Percentiles rank a stretch among this genome's conserved stretches.
phyloP scores from a whole-genome alignment of 2,797 vertebrate species.

The Anabacerthia variegaticeps region DNA sequence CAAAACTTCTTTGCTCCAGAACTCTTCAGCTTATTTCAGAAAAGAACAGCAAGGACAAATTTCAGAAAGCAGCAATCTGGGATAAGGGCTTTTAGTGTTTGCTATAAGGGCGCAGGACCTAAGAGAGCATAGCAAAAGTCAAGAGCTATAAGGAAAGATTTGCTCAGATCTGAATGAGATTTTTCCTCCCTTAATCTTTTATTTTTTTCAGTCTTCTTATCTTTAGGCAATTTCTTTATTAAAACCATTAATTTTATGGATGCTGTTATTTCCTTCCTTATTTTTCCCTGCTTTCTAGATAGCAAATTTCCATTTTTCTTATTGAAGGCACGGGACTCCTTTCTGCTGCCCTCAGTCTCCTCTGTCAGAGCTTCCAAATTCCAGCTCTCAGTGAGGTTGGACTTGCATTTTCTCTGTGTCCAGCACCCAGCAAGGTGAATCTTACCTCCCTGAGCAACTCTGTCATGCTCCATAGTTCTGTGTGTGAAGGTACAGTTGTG shows the following conservation, averaged over 20 bases:
- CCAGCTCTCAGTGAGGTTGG: background rate
- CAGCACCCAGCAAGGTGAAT: background rate
- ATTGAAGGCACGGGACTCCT: background rate
- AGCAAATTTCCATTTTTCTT: background rate
- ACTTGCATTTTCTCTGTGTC: background rate
- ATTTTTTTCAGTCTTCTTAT: background rate
- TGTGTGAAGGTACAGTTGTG: background rate
- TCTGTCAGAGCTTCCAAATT: background rate
- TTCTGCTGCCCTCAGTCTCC: background rate
- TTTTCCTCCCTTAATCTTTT: background rate
- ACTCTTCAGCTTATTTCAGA: background rate
- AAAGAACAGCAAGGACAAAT: background rate
- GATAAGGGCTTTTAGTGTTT: background rate
- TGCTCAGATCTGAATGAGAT: background rate
- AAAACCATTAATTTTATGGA: background rate
- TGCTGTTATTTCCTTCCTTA: background rate
- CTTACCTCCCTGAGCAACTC: background rate
- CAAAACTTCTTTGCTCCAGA: background rate
- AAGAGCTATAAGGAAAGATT: background rate
- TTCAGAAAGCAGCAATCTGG: background rate
- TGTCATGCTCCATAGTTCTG: background rate
- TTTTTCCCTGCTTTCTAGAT: background rate
- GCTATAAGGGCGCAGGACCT: background rate
- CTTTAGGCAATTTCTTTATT: background rate
- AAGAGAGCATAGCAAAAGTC: background rate